phyloP scores from a whole-genome alignment of 2,888 invertebrate species.

The Oxycera nigricornis region DNA sequence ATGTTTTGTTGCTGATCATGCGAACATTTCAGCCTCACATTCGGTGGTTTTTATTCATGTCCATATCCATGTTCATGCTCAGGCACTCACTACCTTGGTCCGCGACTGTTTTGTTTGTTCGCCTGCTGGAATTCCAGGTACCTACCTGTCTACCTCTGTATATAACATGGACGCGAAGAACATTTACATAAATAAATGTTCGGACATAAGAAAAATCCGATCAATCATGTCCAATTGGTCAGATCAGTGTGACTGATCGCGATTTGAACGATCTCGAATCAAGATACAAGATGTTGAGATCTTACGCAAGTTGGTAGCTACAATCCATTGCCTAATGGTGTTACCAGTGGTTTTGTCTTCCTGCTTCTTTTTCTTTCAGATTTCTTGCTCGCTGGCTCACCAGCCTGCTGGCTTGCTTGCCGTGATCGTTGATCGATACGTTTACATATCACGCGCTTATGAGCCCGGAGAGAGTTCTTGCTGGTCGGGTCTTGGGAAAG shows the following conservation, averaged over 20 bases:
- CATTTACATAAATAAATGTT: conserved; percentile 47
- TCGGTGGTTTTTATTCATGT: conserved; percentile 7
- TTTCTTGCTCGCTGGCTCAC: no score
- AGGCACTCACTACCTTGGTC: conserved; percentile 12
- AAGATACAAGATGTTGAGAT: conserved; percentile 42
- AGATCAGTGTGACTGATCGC: conserved; percentile 46
- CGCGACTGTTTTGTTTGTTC: conserved; percentile 24
- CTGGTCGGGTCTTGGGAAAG: conserved; percentile 26
- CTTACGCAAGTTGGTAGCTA: conserved; percentile 42
- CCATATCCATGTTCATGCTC: background rate
- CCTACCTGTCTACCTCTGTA: conserved; percentile 15
- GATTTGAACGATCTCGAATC: conserved; percentile 39
- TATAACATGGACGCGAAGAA: conserved; percentile 7
- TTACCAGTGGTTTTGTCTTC: conserved; percentile 34
- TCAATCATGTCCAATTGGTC: conserved; percentile 44
- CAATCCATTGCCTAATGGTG: conserved; percentile 38
- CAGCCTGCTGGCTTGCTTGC: no score
- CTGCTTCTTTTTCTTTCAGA: conserved; percentile 13
- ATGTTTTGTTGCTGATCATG: conserved; percentile 34
- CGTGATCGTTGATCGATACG: conserved; percentile 23
- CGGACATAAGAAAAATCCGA: conserved; percentile 44
- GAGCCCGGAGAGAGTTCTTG: conserved; percentile 27
- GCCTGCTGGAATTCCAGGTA: conserved; percentile 22
- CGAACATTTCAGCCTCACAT: conserved; percentile 21
- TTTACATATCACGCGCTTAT: conserved; percentile 18